Base-by-base conservation (phyloP, 2,113 vertebrate genomes). In the Eolophus roseicapilla region DNA sequence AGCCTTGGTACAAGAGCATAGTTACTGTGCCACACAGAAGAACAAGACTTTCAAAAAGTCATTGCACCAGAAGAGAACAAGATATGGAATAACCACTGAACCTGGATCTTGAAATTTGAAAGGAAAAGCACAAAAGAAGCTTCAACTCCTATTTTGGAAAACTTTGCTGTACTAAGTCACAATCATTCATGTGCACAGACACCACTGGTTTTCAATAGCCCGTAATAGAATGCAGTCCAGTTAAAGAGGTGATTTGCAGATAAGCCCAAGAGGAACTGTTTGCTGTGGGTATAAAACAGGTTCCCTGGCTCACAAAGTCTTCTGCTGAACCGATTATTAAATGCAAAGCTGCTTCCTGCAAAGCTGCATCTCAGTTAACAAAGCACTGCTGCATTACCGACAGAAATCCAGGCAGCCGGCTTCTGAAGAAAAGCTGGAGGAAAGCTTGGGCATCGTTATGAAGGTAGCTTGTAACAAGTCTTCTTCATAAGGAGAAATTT, bases 1-100 rank as follows among this genome's bases (percentile, higher is more conserved):
- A 46, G 55, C 23, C 33, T 1, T 0, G 1, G 50, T 13, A 70
- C 46, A 5, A 0, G 10, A 13, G 39, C 33, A 28, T 4, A 13
- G 46, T 75, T 33, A 47, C 5, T 43, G 64, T 43, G 27, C 19
- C 57, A 63, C 1, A 7, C 12, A 6, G 13, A 81, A 83, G 9
- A 20, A 31, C 3, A 62, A 65, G 24, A 43, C 23, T 78, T 43
- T 5, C 15, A 2, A 21, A 90, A 69, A 33, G 29, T 24, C 7
- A 29, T 29, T 21, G 43, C 4, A 47, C 29, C 49, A 82, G 43
- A 67, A 84, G 84, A 86, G 13, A 64, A 27, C 2, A 13, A 57
- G 29, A 59, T 69, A 79, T 21, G 33, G 85, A 86, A 46, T 39
- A 63, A 53, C 14, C n/a, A 74, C 8, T 43, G 68, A 88, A 69